These are phyloP conservation scores for Acronicta alni DNA, from an alignment of 2,888 invertebrate genomes.

Conservation along the genomic window DNA sequence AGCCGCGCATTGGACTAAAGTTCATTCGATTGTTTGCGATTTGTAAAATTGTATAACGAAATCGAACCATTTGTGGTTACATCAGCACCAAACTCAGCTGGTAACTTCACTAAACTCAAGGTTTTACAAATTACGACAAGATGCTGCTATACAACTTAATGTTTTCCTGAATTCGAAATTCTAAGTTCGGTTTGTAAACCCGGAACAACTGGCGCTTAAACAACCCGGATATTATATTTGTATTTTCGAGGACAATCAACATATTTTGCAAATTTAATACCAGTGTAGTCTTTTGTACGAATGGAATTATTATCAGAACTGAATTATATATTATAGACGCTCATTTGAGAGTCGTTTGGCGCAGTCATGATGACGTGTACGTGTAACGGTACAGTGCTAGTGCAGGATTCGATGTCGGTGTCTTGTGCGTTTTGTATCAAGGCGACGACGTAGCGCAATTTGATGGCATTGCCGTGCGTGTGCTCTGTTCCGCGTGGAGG, in stretches of 20 bases:
- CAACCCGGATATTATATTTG: conserved; percentile 19
- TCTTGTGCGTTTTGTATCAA: conserved; percentile 15
- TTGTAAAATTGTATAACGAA: conserved; percentile 1
- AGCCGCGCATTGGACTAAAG: background rate
- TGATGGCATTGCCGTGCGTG: too few species aligned
- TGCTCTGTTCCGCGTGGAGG: too few species aligned
- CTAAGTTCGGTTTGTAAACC: conserved; percentile 2
- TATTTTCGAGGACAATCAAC: conserved; percentile 15
- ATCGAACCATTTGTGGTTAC: conserved; percentile 10
- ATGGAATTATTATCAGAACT: conserved; percentile 1
- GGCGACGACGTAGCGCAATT: too few species aligned
- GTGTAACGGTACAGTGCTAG: conserved; percentile 12
- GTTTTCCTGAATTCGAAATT: conserved; percentile 6
- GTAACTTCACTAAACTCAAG: conserved; percentile 18
- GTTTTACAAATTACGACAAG: conserved; percentile 15
- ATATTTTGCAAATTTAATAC: conserved; percentile 4
- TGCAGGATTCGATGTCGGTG: background rate
- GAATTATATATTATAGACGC: conserved; percentile 11
- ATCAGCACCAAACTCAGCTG: conserved; percentile 7
- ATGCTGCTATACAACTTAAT: background rate
- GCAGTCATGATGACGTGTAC: conserved; percentile 3
- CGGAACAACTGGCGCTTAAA: conserved; percentile 10
- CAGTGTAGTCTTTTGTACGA: background rate
- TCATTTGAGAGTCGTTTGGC: conserved; percentile 1
- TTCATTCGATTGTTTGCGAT: background rate